These are phyloP conservation scores for Hyposmocoma kahamanoa DNA, from an alignment of 1,140 invertebrate genomes.

Conservation along the genomic window DNA sequence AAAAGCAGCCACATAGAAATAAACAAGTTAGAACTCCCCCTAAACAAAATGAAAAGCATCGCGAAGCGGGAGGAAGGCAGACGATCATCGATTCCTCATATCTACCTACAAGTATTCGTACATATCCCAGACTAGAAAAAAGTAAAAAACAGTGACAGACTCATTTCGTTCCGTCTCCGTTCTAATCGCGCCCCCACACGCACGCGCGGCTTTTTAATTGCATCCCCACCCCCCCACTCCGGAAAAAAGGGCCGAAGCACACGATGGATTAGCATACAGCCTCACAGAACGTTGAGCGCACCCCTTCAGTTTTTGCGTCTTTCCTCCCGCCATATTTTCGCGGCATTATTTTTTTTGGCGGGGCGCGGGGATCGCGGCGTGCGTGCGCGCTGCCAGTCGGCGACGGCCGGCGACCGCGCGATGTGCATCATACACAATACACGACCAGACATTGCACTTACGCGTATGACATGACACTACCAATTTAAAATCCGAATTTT, in stretches of 20 bases:
- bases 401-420: slow-evolving; percentile 52
- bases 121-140: slow-evolving; percentile 62
- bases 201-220: slow-evolving; percentile 71
- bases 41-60: not conserved
- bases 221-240: slow-evolving; percentile 52
- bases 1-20: too few relatives aligned
- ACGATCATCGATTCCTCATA: slow-evolving; percentile 44
- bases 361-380: slow-evolving; percentile 19
- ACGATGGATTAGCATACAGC: slow-evolving; percentile 70
- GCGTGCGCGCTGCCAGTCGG: slow-evolving; percentile 67
- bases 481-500: slow-evolving; percentile 12
- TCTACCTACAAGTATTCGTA: slow-evolving; percentile 27
- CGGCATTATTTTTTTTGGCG: slow-evolving; percentile 32
- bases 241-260: slow-evolving; percentile 61
- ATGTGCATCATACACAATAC: slow-evolving; percentile 39
- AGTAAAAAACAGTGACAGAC: slow-evolving; percentile 62
- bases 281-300: slow-evolving; percentile 44
- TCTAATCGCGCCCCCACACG: slow-evolving; percentile 68
- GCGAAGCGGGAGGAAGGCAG: slow-evolving; percentile 14
- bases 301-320: slow-evolving; percentile 64
- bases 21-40: not conserved
- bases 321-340: slow-evolving; percentile 57
- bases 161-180: slow-evolving; percentile 61
- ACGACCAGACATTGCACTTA: slow-evolving; percentile 23
- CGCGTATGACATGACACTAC: slow-evolving; percentile 18